These are phyloP conservation scores for Lepidurus arcticus DNA, from an alignment of 1,140 invertebrate genomes.

Conservation along the genomic window DNA sequence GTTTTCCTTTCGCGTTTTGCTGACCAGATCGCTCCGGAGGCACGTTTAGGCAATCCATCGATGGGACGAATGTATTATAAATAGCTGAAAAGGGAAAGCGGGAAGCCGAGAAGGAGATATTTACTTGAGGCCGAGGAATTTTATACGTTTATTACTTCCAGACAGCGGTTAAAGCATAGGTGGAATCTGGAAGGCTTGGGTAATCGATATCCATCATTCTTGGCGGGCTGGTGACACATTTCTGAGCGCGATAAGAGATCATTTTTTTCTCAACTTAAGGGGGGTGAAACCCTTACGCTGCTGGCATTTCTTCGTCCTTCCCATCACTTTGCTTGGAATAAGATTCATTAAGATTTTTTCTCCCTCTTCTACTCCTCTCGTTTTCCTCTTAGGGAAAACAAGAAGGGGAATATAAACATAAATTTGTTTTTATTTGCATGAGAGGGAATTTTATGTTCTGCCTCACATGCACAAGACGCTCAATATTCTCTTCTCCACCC, in stretches of 20 bases:
- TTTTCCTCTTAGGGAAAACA: constrained; percentile 7
- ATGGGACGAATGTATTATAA: not conserved
- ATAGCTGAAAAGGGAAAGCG: not conserved
- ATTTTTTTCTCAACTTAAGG: not conserved
- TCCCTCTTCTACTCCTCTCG: not conserved
- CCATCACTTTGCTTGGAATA: not conserved
- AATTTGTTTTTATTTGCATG: constrained; percentile 22
- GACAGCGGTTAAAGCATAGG: too few relatives aligned
- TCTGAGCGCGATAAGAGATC: not conserved
- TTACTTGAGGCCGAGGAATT: not conserved
- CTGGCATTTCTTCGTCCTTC: too few relatives aligned
- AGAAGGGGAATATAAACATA: not conserved
- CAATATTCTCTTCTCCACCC: not conserved
- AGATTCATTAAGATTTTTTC: constrained; percentile 2
- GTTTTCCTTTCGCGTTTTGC: not conserved
- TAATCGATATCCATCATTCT: constrained; percentile 1
- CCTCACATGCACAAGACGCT: constrained; percentile 1
- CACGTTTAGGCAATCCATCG: not conserved
- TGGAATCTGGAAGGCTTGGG: too few relatives aligned
- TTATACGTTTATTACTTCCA: not conserved
- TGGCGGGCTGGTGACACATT: not conserved
- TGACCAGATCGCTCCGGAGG: not conserved
- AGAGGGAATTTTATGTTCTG: constrained; percentile 16
- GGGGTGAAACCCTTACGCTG: too few relatives aligned
- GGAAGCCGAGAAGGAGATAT: not conserved